phyloP scores from a whole-genome alignment of 92 coral and sea anemone genomes.

The Virgularia gustaviana region DNA sequence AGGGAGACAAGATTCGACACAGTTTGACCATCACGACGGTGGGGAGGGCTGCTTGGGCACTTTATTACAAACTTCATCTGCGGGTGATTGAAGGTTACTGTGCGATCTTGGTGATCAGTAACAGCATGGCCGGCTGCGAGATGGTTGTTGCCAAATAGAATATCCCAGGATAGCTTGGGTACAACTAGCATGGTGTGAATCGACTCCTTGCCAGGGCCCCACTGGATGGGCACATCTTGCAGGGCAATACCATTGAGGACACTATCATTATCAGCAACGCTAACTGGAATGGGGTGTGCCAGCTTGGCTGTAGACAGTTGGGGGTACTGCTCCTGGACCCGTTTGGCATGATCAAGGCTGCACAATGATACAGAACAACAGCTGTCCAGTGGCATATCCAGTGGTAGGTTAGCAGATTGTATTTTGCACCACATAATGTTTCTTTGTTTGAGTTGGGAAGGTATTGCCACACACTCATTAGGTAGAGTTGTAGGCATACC shows the following conservation, averaged over 20 bases:
- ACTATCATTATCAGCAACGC: constrained; percentile 9
- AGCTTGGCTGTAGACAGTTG: constrained; percentile 16
- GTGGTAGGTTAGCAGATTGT: constrained; percentile 18
- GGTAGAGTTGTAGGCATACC: background rate
- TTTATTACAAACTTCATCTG: constrained; percentile 16
- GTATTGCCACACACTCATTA: background rate
- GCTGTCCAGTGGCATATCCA: constrained; percentile 29
- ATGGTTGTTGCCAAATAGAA: constrained; percentile 33
- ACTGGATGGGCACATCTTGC: constrained; percentile 38
- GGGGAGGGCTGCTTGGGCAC: background rate
- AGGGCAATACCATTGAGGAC: constrained; percentile 2
- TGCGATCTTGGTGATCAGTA: constrained; percentile 11
- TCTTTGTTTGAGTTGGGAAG: background rate
- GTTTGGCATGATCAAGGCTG: constrained; percentile 39
- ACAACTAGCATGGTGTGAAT: constrained; percentile 31
- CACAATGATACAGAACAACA: constrained; percentile 39
- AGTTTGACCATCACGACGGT: background rate
- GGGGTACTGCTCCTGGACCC: constrained; percentile 3
- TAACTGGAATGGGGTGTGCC: constrained; percentile 28
- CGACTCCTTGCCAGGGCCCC: constrained; percentile 30
- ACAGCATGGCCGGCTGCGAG: constrained; percentile 31
- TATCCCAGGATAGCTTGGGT: constrained; percentile 31
- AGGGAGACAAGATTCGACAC: background rate
- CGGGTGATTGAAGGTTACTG: constrained; percentile 31
- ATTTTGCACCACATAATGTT: constrained; percentile 24